Evolutionary conservation across 1,140 invertebrate genomes (phyloP).

Genomic region (Drosophila biarmipes): DNA sequence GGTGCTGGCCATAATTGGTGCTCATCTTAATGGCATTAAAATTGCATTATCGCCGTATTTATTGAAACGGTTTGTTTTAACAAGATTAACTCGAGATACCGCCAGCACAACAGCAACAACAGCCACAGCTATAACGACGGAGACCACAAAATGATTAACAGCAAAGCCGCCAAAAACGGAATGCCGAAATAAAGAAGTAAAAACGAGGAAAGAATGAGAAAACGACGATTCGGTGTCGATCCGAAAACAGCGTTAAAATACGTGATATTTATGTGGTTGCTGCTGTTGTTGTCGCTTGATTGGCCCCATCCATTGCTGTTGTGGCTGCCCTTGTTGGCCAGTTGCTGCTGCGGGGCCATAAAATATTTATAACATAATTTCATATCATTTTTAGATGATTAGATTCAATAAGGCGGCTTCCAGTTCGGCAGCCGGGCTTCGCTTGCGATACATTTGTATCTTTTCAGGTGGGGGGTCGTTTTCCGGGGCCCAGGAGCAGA

Average conservation of each 20-base stretch:
- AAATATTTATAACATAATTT: conserved; percentile 81
- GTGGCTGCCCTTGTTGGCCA: conserved; percentile 13
- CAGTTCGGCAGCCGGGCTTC: conserved; percentile 34
- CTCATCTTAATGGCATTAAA: conserved; percentile 83
- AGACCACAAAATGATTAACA: conserved; percentile 80
- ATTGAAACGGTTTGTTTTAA: conserved; percentile 83
- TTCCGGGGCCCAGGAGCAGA: background rate
- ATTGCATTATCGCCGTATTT: conserved; percentile 82
- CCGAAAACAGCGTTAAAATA: conserved; percentile 62
- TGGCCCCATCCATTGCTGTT: conserved; percentile 37
- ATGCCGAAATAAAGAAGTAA: conserved; percentile 8
- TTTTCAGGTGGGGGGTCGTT: conserved; percentile 7
- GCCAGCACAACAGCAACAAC: conserved; percentile 38
- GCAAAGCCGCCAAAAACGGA: conserved; percentile 55
- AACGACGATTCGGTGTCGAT: conserved; percentile 27
- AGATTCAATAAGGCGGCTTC: conserved; percentile 68
- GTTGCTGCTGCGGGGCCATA: conserved; percentile 42
- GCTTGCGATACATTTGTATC: conserved; percentile 55
- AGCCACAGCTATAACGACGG: conserved; percentile 18
- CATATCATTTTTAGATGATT: conserved; percentile 79
- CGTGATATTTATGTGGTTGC: conserved; percentile 49
- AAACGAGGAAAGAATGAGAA: conserved; percentile 21
- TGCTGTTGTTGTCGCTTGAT: conserved; percentile 50
- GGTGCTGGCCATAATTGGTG: conserved; percentile 81
- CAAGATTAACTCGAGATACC: conserved; percentile 79